Percentiles rank a stretch among this genome's conserved stretches.
Conservation (phyloP, 2,888 invertebrate species). For the Melolontha melolontha region DNA sequence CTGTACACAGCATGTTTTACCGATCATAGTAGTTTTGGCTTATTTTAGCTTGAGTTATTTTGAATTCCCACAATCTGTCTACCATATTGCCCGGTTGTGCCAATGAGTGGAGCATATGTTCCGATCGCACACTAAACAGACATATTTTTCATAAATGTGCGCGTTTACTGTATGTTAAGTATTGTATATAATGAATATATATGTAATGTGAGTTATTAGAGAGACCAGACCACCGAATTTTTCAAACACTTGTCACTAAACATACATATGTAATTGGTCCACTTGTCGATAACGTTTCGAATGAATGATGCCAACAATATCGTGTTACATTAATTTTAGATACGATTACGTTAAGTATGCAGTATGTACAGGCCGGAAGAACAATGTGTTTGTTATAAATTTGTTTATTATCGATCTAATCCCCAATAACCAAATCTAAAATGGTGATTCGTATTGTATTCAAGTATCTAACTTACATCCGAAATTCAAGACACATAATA, state of each 20-base stretch:
- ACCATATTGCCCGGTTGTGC: conserved; percentile 64
- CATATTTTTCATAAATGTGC: conserved; percentile 45
- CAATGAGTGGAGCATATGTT: conserved; percentile 59
- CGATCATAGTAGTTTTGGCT: conserved; percentile 60
- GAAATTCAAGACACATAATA: no score
- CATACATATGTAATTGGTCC: conserved; percentile 22
- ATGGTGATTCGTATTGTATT: no score
- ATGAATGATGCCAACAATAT: conserved; percentile 19
- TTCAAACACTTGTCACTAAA: conserved; percentile 24
- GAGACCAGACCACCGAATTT: conserved; percentile 22
- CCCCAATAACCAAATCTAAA: no score
- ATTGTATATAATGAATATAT: conserved; percentile 1
- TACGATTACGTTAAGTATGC: not conserved
- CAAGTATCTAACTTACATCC: no score
- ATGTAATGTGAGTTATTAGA: conserved; percentile 29
- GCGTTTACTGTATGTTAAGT: conserved; percentile 21
- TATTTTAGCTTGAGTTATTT: conserved; percentile 64
- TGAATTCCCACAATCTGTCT: conserved; percentile 64
- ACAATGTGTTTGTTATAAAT: not conserved
- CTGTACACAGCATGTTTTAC: conserved; percentile 63
- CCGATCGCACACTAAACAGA: conserved; percentile 57
- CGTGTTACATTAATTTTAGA: conserved; percentile 21
- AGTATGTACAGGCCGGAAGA: not conserved
- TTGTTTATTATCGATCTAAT: not conserved
- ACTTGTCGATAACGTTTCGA: conserved; percentile 17